phyloP scores from a whole-genome alignment of 2,113 vertebrate genomes.

The Mus musculus region DNA sequence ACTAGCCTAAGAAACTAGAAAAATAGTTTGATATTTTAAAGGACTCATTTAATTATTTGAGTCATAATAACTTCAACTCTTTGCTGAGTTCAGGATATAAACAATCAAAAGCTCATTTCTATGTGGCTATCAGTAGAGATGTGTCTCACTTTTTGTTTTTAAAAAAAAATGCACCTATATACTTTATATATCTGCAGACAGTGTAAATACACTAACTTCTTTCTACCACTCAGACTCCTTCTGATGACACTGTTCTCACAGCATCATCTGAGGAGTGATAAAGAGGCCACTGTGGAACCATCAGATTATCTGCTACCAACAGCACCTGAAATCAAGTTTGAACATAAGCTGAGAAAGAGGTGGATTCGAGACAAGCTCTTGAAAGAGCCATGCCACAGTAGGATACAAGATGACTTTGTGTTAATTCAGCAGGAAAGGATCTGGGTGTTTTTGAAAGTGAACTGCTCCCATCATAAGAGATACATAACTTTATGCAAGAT shows the following conservation, averaged over 20 bases:
- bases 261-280: background rate
- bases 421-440: constrained; percentile 40
- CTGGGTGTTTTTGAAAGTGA: background rate
- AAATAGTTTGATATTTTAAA: background rate
- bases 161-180: background rate
- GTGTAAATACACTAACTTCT: background rate
- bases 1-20: background rate
- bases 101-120: background rate
- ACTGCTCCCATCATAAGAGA: background rate
- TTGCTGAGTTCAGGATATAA: background rate
- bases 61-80: background rate
- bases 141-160: too few species aligned
- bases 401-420: background rate
- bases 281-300: background rate
- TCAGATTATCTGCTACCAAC: background rate
- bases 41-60: constrained; percentile 10
- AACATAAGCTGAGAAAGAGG: background rate
- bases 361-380: background rate
- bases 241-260: background rate
- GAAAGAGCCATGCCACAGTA: background rate
- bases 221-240: background rate
- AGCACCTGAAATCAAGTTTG: background rate
- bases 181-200: background rate
- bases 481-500: background rate
- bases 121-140: background rate